phyloP scores from a whole-genome alignment of 1,140 invertebrate species.

The Ectropis grisescens region DNA sequence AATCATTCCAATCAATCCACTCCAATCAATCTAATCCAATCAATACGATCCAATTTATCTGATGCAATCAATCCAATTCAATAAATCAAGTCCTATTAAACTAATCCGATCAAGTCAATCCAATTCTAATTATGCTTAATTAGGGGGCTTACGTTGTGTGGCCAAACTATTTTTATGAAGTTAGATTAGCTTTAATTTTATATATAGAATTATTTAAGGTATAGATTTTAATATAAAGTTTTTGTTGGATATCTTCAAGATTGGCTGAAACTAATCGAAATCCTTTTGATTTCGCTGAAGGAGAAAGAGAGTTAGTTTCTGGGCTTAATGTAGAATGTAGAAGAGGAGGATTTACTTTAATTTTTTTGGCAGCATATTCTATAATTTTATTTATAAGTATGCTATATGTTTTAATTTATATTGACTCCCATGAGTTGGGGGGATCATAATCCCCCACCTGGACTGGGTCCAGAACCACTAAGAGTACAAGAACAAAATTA shows the following conservation, averaged over 20 bases:
- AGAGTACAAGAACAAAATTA: too few relatives aligned
- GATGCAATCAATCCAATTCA: too few relatives aligned
- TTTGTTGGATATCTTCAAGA: constrained; percentile 71
- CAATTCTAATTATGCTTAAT: constrained; percentile 77
- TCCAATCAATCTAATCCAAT: too few relatives aligned
- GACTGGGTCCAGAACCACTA: too few relatives aligned
- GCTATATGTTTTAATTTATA: constrained; percentile 70
- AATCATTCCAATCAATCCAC: too few relatives aligned
- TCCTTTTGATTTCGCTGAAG: constrained; percentile 84
- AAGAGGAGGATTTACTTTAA: constrained; percentile 75
- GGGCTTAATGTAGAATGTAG: constrained; percentile 83
- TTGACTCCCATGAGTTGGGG: too few relatives aligned
- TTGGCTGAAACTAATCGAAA: constrained; percentile 81
- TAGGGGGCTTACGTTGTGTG: constrained; percentile 73
- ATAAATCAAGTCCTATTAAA: too few relatives aligned
- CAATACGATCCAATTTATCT: too few relatives aligned
- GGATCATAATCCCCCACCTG: too few relatives aligned
- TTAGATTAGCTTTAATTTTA: constrained; percentile 71
- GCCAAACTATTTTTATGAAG: constrained; percentile 80
- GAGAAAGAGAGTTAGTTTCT: constrained; percentile 81
- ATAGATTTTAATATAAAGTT: constrained; percentile 48
- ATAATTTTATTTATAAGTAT: constrained; percentile 78
- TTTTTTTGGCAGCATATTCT: constrained; percentile 80
- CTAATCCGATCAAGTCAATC: too few relatives aligned
- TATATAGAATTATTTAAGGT: constrained; percentile 62